Evolutionary conservation across 2,797 vertebrate species (phyloP).

Genomic region (Xiphophorus birchmanni): DNA sequence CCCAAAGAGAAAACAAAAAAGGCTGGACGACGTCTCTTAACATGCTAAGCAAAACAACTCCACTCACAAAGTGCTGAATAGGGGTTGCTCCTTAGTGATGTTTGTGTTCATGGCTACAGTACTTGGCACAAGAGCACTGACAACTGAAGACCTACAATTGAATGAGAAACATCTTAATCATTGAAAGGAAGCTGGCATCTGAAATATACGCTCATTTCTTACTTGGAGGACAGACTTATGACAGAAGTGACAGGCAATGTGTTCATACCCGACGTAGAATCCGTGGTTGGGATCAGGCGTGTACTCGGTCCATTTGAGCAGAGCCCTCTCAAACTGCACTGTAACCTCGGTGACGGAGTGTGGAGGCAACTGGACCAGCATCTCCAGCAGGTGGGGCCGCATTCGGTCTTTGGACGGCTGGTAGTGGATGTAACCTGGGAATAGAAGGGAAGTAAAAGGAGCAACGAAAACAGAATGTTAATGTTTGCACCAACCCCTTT

Average conservation of each 20-base stretch:
- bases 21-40: neutral
- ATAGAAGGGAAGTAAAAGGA: neutral
- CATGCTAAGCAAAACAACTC: neutral
- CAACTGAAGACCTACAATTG: constrained; percentile 88
- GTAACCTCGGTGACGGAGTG: constrained; percentile 94
- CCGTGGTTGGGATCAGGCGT: constrained; percentile 96
- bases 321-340: constrained; percentile 94
- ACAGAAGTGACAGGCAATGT: neutral
- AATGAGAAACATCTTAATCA: constrained; percentile 28
- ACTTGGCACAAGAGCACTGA: constrained; percentile 94
- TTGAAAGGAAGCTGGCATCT: neutral
- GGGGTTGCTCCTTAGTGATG: constrained; percentile 82
- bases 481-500: neutral
- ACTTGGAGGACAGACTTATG: neutral
- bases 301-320: constrained; percentile 98
- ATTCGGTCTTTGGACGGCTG: constrained; percentile 93
- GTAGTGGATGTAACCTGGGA: constrained; percentile 94
- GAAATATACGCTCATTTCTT: neutral
- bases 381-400: constrained; percentile 94
- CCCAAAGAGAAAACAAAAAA: neutral
- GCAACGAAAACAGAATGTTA: neutral
- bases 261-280: constrained; percentile 90
- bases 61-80: constrained; percentile 95
- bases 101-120: constrained; percentile 84
- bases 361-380: constrained; percentile 95